Base-by-base conservation (phyloP, 2,888 invertebrate genomes). In the Callinectes sapidus region DNA sequence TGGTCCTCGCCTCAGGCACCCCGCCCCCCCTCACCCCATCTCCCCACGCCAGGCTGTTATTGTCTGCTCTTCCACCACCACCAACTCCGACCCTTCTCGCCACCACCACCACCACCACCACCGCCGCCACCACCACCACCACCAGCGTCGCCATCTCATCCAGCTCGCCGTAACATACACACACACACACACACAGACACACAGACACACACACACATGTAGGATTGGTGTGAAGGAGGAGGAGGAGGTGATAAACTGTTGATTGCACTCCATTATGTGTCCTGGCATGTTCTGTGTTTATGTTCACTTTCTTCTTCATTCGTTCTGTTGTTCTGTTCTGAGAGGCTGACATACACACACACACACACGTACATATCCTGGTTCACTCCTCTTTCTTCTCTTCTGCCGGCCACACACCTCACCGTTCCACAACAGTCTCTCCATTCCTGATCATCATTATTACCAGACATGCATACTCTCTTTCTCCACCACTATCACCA, bases 71-170 rank as follows among this genome's bases (percentile, higher is more conserved):
- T 28, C 88, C 66, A 42, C 85, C 54, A 86, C 66, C 87, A 23
- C 92, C 90, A 90, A 77, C 90, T 61, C 87, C 90, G 55, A 54
- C 90, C 54, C 88, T 54, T 90, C 71, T 86, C 48, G 54, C 42
- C 88, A 42, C 39, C 85, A 85, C 85, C 86, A 89, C 85, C 66
- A 85, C 92, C 61, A 42, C 87, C 87, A 81, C 90, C 66, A 61
- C 39, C 39, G 39, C 39, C 35, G 13, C 61, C 55, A n/a, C 90
- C 39, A 86, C 39, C 39, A 5, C 39, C 39, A 39, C 86, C 91
- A 61, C 71, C 87, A 88, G 42, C 55, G 61, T 61, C 86, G 66
- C 81, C 87, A 28, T 35, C 35, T 81, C 35, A 10, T 32, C 2
- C 61, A 18, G 23, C 18, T 23, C 23, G 61, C 61, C 61, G 23